Percentiles rank a stretch among this genome's conserved stretches.
Conservation (phyloP, 1,140 invertebrate genomes). For the Mercenaria mercenaria region DNA sequence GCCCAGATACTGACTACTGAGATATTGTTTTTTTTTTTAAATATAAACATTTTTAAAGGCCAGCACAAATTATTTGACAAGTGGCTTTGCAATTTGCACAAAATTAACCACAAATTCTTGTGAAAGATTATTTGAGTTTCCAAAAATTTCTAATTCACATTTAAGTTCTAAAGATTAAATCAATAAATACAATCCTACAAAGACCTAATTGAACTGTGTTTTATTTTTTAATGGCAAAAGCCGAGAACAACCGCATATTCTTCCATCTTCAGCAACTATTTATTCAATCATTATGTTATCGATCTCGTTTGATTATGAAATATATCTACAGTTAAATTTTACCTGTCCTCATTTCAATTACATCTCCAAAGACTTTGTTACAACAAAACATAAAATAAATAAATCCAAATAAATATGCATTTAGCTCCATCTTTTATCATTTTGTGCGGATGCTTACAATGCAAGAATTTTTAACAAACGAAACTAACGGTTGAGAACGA, state of each 20-base stretch:
- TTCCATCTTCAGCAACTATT: slow-evolving; percentile 3
- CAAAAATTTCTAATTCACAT: too few relatives aligned
- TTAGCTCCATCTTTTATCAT: neutral
- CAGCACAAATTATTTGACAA: too few relatives aligned
- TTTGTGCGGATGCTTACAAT: neutral
- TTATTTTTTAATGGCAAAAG: neutral
- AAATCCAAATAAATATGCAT: slow-evolving; percentile 11
- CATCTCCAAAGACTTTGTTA: neutral
- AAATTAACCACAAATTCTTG: too few relatives aligned
- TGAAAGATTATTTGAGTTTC: too few relatives aligned
- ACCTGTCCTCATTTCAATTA: neutral
- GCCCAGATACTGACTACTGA: too few relatives aligned
- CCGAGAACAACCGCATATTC: neutral
- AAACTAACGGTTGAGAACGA: too few relatives aligned
- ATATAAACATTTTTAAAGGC: too few relatives aligned
- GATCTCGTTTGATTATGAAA: neutral
- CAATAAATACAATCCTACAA: neutral
- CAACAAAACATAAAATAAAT: neutral
- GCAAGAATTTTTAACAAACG: neutral
- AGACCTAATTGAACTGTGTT: neutral
- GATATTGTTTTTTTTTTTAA: too few relatives aligned
- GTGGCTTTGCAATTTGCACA: too few relatives aligned
- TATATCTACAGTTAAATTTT: neutral
- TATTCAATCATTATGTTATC: neutral
- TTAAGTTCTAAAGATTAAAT: too few relatives aligned